Evolutionary conservation across 1,140 invertebrate species (phyloP).

Genomic region (Uloborus diversus): DNA sequence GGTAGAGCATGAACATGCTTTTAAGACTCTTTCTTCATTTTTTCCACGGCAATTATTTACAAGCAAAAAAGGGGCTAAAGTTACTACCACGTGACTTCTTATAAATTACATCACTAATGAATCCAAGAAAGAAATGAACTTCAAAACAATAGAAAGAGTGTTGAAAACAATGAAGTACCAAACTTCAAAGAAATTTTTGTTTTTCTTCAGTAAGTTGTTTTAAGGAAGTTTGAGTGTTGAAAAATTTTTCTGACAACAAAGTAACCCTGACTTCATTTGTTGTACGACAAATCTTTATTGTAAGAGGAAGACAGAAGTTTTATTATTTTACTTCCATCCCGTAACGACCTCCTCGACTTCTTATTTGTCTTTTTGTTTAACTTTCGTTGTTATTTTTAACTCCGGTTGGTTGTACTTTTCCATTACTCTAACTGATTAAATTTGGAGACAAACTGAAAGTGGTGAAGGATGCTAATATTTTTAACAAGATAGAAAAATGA

Average conservation of each 20-base stretch:
- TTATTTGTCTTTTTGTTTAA: slow-evolving; percentile 49
- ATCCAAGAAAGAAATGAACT: slow-evolving; percentile 16
- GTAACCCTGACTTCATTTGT: slow-evolving; percentile 34
- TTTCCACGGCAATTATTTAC: too few relatives aligned
- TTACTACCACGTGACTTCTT: slow-evolving; percentile 3
- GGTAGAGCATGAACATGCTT: too few relatives aligned
- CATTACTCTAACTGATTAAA: neutral
- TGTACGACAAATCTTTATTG: slow-evolving; percentile 30
- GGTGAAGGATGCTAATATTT: too few relatives aligned
- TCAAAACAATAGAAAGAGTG: neutral
- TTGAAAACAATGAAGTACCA: slow-evolving; percentile 32
- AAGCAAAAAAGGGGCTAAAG: too few relatives aligned
- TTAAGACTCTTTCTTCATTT: too few relatives aligned
- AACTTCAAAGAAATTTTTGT: slow-evolving; percentile 43
- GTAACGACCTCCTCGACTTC: slow-evolving; percentile 15
- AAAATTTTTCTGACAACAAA: slow-evolving; percentile 46
- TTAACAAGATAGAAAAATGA: too few relatives aligned
- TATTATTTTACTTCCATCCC: slow-evolving; percentile 35
- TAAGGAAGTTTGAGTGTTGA: slow-evolving; percentile 38
- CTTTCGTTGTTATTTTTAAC: slow-evolving; percentile 46
- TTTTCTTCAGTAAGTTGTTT: slow-evolving; percentile 33
- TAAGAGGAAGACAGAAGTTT: slow-evolving; percentile 27
- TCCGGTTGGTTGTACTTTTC: neutral
- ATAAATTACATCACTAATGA: slow-evolving; percentile 44
- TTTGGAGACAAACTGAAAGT: too few relatives aligned